A percentile compares a stretch with the other conserved stretches of the same genome.
These are phyloP conservation scores for Phenganax subtilis DNA, from an alignment of 92 coral and sea anemone genomes.

Conservation along the genomic window DNA sequence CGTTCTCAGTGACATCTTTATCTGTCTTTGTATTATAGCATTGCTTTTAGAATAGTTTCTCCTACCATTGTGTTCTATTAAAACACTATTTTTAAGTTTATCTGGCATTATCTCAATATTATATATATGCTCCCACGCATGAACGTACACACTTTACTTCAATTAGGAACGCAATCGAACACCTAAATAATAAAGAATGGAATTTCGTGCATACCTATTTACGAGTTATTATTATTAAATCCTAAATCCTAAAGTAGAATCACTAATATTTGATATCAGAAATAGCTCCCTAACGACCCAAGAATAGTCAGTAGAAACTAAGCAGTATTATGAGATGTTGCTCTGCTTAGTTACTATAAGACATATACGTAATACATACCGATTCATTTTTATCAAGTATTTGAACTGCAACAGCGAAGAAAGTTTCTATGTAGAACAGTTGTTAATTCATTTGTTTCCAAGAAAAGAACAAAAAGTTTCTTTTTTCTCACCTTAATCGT, in stretches of 20 bases:
- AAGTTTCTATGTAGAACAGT: not conserved
- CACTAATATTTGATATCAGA: slow-evolving; percentile 1
- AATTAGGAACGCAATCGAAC: too few relatives aligned
- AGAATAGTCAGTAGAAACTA: not conserved
- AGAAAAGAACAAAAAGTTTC: not conserved
- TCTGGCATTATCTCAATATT: slow-evolving; percentile 12
- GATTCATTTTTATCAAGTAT: not conserved
- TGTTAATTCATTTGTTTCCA: slow-evolving; percentile 8
- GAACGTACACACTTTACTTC: not conserved
- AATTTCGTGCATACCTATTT: not conserved
- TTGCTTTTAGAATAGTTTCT: not conserved
- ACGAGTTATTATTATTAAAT: not conserved
- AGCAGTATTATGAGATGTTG: not conserved
- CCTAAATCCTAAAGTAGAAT: not conserved
- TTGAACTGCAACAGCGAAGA: not conserved
- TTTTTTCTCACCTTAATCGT: not conserved
- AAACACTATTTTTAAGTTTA: not conserved
- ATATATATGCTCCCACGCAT: slow-evolving; percentile 8
- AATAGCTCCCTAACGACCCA: not conserved
- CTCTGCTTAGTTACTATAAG: not conserved
- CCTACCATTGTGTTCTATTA: not conserved
- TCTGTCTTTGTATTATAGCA: not conserved
- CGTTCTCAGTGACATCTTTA: not conserved
- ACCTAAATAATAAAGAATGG: too few relatives aligned
- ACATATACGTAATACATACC: not conserved